phyloP scores from a whole-genome alignment of 2,888 invertebrate genomes.

The Standfussiana lucernea region DNA sequence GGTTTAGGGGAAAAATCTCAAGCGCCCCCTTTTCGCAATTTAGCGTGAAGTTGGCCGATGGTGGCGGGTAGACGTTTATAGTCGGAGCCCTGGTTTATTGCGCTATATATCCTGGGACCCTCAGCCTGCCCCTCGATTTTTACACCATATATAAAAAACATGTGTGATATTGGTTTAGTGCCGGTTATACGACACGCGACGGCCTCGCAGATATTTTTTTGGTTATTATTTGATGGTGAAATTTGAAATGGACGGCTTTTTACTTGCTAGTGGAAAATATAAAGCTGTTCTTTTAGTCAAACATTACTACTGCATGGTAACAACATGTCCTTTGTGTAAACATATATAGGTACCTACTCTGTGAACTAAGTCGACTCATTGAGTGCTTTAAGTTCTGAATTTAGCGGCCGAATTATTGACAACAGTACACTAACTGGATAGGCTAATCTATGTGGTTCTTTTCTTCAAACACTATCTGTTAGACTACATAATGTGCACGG shows the following conservation, averaged over 20 bases:
- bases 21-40: constrained; percentile 77
- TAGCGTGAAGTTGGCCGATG: constrained; percentile 78
- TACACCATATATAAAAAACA: constrained; percentile 82
- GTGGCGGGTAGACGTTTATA: constrained; percentile 82
- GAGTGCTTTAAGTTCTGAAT: not conserved
- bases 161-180: constrained; percentile 75
- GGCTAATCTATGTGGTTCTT: not conserved
- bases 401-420: not conserved
- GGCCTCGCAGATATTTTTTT: constrained; percentile 26
- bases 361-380: not conserved
- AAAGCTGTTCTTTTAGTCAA: not conserved
- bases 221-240: constrained; percentile 44
- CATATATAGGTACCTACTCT: no score
- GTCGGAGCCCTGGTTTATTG: constrained; percentile 83
- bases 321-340: not conserved
- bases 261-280: not conserved
- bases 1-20: constrained; percentile 62
- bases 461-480: not conserved
- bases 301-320: not conserved
- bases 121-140: constrained; percentile 72
- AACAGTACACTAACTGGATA: not conserved
- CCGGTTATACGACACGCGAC: constrained; percentile 50
- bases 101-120: constrained; percentile 84
- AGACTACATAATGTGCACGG: not conserved
- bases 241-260: constrained; percentile 9